phyloP scores from a whole-genome alignment of 2,888 invertebrate genomes.

The Chesias legatella region DNA sequence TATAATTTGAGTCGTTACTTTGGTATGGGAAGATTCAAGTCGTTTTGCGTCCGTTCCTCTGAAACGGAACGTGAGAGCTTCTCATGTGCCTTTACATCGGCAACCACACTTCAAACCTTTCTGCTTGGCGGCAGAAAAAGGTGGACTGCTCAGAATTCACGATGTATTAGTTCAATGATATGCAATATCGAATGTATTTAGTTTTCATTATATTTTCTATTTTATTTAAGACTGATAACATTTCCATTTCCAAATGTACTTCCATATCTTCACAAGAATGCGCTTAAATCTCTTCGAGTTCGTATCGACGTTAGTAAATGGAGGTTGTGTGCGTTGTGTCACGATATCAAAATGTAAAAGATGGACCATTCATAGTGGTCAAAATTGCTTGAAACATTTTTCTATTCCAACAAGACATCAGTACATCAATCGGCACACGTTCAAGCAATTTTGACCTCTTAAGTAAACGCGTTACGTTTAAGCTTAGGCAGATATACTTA shows the following conservation, averaged over 20 bases:
- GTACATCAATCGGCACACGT: conserved; percentile 25
- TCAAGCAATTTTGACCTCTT: conserved; percentile 53
- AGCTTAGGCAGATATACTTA: conserved; percentile 61
- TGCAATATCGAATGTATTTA: no score
- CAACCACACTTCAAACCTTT: no score
- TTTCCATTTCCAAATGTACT: conserved; percentile 37
- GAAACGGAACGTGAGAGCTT: no score
- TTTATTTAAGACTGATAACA: conserved; percentile 44
- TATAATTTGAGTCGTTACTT: no score
- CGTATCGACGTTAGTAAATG: conserved; percentile 36
- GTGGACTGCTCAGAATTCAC: no score
- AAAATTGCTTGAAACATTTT: conserved; percentile 44
- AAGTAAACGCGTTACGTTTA: conserved; percentile 54
- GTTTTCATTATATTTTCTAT: conserved; percentile 12
- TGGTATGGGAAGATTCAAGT: no score
- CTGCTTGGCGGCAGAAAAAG: no score
- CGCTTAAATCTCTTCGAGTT: conserved; percentile 16
- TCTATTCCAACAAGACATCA: conserved; percentile 14
- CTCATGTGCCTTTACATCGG: no score
- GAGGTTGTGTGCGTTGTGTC: conserved; percentile 66
- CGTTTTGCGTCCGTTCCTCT: no score
- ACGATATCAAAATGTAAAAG: conserved; percentile 75
- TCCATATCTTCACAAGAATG: conserved; percentile 22
- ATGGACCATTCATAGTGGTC: conserved; percentile 67
- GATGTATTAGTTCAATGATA: no score